Base-by-base conservation (phyloP, 2,113 vertebrate genomes). In the Bettongia penicillata region DNA sequence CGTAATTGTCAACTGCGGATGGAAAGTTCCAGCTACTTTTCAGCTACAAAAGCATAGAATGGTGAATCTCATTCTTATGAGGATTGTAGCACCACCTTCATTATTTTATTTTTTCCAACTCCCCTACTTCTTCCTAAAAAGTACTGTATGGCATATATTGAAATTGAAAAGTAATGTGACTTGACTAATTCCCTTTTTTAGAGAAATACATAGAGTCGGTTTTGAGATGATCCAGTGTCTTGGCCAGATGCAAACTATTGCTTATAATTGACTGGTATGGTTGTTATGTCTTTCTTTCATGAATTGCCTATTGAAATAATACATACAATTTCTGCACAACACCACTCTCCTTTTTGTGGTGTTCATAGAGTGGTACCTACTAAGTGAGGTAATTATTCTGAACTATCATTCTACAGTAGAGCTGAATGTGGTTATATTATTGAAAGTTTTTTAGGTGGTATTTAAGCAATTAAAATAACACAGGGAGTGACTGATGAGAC, bases 1-100 rank as follows among this genome's bases (percentile, higher is more conserved):
- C 90, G 26, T 90, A 95, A 92, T 37, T 95, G 91, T 93, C 84
- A 77, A 28, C 89, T 93, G 53, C 91, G 92, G 28, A 77, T 89
- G 53, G 92, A 84, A 55, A 23, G 25, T 51, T 96, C 90, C 94
- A 25, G 9, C 28, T 4, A 3, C 10, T 37, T n/a, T 14, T 12
- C 9, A 22, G 37, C 6, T 52, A 0, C 28, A 37, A 84, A 43
- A n/a, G 7, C 68, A 61, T 51, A 93, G 14, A 89, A 51, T 9
- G 48, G 31, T 48, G 26, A 50, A 91, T 94, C 91, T 37, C 92
- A 11, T 52, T 16, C 49, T 93, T 77, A 0, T 51, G 47, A 77
- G 31, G 3, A 31, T 57, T 37, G 1, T 0, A 9, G 28, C 93
- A 37, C 26, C 19, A 16, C n/a, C n/a, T 84, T 8, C 68, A 43